These are phyloP conservation scores for Thamnophis elegans DNA, from an alignment of 2,797 vertebrate species.

Conservation along the genomic window DNA sequence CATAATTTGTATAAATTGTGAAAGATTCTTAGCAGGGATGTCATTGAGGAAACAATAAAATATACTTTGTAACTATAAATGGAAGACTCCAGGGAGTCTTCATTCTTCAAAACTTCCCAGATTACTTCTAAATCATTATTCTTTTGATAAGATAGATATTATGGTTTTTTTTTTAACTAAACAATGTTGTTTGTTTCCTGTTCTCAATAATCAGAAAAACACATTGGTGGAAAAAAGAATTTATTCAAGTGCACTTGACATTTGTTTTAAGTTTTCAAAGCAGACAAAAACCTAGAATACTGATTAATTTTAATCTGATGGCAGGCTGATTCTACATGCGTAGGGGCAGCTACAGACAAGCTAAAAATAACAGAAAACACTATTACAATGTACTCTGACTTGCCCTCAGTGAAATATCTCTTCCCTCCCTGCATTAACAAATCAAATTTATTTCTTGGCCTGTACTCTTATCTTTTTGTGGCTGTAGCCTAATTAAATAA, in stretches of 20 bases:
- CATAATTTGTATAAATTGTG: neutral
- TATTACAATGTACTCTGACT: neutral
- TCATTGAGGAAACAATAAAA: neutral
- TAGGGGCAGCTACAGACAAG: neutral
- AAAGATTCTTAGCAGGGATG: neutral
- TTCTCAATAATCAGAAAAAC: neutral
- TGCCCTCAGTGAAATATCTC: slow-evolving; percentile 3
- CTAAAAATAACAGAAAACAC: neutral
- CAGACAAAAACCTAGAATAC: neutral
- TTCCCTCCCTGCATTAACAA: slow-evolving; percentile 6
- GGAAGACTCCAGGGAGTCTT: neutral
- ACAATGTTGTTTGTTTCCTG: neutral
- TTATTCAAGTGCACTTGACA: neutral
- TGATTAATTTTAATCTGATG: slow-evolving; percentile 1
- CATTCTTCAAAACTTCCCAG: neutral
- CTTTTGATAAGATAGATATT: neutral
- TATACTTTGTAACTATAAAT: neutral
- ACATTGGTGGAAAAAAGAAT: neutral
- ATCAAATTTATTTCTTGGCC: slow-evolving; percentile 31
- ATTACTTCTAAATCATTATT: neutral
- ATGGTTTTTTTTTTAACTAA: neutral
- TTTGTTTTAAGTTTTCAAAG: neutral
- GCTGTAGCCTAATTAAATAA: slow-evolving; percentile 25
- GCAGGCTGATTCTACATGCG: neutral
- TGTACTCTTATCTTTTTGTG: slow-evolving; percentile 13